Base-by-base conservation (phyloP, 1,140 invertebrate genomes). In the Rhynchophorus ferrugineus region DNA sequence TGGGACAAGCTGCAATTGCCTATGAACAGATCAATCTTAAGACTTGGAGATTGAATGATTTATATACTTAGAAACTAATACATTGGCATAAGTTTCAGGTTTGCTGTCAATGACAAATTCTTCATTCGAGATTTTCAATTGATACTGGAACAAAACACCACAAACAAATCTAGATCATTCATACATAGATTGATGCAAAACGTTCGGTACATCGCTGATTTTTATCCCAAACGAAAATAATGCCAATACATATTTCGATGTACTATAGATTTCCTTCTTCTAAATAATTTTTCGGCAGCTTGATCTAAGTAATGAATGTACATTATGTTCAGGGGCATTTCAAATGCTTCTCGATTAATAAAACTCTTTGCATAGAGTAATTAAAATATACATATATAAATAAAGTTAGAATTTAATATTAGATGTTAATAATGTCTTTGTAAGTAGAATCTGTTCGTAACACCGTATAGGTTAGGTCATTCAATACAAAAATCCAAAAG, bases 381-480 rank as follows among this genome's bases (percentile, higher is more conserved):
- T 64, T 67, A 59, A 66, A 54, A 58, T 69, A 69, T 69, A 69
- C 60, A 69, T 69, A 66, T 67, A 69, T 68, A 69, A 66, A 68
- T 69, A 68, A 67, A 64, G 64, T 59, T 69, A 70, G 64, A 64
- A 61, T 63, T 61, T 66, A 69, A 63, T 69, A 67, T 69, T 63
- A 68, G 68, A 61, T 69, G 68, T 69, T 68, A 69, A 69, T 68
- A 68, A 65, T 58, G 65, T 69, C 65, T 67, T 70, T 70, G 68
- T 70, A 70, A 70, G 67, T 70, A 70, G 68, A 65, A 65, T 66
- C 60, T 69, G 65, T 70, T 68, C 68, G 68, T 69, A 69, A 66
- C 63, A 69, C 59, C 65, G 66, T 70, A 60, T 68, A 67, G 62
- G 61, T 58, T 66, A 66, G 60, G 59, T 64, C 58, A 69, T 69